Percentiles rank a stretch among this genome's conserved stretches.
phyloP scores from a whole-genome alignment of 2,888 invertebrate species.

The Netelia fuscicornis region DNA sequence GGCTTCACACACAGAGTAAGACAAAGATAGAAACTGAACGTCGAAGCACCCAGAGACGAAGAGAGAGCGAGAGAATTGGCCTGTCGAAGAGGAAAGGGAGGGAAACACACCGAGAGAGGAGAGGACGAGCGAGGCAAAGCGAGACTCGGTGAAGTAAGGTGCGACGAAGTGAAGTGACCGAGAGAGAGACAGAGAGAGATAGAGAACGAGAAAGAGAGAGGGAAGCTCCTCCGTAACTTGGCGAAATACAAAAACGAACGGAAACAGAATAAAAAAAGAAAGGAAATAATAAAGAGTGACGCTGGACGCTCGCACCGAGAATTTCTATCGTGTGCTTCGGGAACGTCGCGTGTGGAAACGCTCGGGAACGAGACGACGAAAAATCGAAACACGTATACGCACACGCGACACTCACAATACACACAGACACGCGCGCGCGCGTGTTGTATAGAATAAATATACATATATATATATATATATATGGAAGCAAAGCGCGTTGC shows the following conservation, averaged over 20 bases:
- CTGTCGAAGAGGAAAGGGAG: too few species aligned
- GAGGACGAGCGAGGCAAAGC: conserved; percentile 62
- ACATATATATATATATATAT: neutral
- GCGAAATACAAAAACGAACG: conserved; percentile 54
- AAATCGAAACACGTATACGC: conserved; percentile 13
- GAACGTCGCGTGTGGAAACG: neutral
- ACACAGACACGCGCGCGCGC: neutral
- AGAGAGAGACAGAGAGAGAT: conserved; percentile 69
- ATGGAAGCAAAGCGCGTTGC: conserved; percentile 7
- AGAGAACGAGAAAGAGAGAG: conserved; percentile 71
- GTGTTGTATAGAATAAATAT: too few species aligned
- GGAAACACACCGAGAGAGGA: conserved; percentile 53
- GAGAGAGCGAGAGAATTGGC: neutral
- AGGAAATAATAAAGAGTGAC: neutral
- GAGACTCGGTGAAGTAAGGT: conserved; percentile 69
- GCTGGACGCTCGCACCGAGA: neutral
- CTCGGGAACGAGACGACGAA: conserved; percentile 1
- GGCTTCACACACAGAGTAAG: conserved; percentile 4
- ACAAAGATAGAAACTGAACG: conserved; percentile 55
- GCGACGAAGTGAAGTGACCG: conserved; percentile 76
- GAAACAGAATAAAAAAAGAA: neutral
- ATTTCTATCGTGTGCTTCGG: neutral
- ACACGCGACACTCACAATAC: neutral
- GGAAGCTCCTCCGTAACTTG: conserved; percentile 66
- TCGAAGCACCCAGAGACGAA: conserved; percentile 45